phyloP scores from a whole-genome alignment of 2,888 invertebrate species.

The Onchidella celtica region DNA sequence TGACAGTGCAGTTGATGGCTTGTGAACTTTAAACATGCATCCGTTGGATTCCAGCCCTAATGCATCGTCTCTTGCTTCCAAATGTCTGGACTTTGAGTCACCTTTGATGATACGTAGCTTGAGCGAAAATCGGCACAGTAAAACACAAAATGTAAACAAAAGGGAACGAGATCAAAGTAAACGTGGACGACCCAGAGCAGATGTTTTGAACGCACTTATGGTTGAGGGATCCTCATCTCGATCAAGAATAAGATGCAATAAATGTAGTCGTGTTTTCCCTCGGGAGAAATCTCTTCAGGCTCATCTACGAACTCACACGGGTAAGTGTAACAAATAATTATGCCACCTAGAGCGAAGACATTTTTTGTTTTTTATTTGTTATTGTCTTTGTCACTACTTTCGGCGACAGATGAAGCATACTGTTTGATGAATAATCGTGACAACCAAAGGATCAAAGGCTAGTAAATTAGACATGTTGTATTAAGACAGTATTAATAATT shows the following conservation, averaged over 20 bases:
- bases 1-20: too few relatives aligned
- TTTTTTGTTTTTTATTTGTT: too few relatives aligned
- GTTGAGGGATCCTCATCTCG: constrained; percentile 86
- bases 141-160: constrained; percentile 14
- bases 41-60: constrained; percentile 42
- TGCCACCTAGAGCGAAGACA: too few relatives aligned
- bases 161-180: constrained; percentile 76
- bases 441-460: too few relatives aligned
- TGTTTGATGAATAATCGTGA: too few relatives aligned
- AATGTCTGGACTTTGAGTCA: background rate
- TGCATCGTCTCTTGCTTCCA: constrained; percentile 6
- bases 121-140: background rate
- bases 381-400: too few relatives aligned
- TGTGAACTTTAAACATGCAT: constrained; percentile 45
- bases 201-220: constrained; percentile 86
- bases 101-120: background rate
- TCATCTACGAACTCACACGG: constrained; percentile 81
- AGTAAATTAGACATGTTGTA: too few relatives aligned
- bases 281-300: constrained; percentile 89
- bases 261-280: constrained; percentile 88
- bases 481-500: too few relatives aligned
- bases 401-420: too few relatives aligned
- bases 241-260: constrained; percentile 86
- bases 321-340: too few relatives aligned
- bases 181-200: constrained; percentile 87